These are phyloP conservation scores for Etheostoma nigrum DNA, from an alignment of 2,797 vertebrate genomes.

Conservation along the genomic window DNA sequence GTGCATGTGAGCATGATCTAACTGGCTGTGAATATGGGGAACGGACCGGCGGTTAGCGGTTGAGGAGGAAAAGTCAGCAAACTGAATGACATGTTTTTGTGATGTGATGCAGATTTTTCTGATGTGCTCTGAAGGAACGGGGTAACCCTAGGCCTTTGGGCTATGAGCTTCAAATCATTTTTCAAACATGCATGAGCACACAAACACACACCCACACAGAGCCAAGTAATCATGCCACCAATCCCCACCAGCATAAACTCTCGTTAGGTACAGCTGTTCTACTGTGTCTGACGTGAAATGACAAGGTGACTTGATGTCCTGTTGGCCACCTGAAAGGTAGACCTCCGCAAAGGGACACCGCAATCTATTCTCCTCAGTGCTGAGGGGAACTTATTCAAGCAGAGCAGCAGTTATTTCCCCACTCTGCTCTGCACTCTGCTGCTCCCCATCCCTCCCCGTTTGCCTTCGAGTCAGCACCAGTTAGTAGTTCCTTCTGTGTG, in stretches of 20 bases:
- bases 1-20: conserved; percentile 77
- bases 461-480: conserved; percentile 77
- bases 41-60: conserved; percentile 68
- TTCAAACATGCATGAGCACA: conserved; percentile 51
- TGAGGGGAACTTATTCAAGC: conserved; percentile 75
- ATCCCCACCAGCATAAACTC: conserved; percentile 64
- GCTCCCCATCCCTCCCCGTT: conserved; percentile 65
- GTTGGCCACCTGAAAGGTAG: conserved; percentile 79
- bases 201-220: conserved; percentile 17
- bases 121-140: conserved; percentile 41
- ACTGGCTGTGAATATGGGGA: conserved; percentile 76
- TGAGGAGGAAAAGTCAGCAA: conserved; percentile 66
- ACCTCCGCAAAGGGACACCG: conserved; percentile 56
- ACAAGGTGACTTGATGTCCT: conserved; percentile 82
- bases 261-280: conserved; percentile 75
- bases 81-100: conserved; percentile 79
- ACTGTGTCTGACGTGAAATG: conserved; percentile 77
- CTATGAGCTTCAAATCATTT: conserved; percentile 63
- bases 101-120: conserved; percentile 76
- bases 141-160: conserved; percentile 49
- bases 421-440: conserved; percentile 53
- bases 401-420: conserved; percentile 76
- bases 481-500: conserved; percentile 60
- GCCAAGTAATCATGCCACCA: conserved; percentile 56
- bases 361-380: conserved; percentile 75